Base-by-base conservation (phyloP, 2,113 vertebrate genomes). In the Pollachius pollachius region DNA sequence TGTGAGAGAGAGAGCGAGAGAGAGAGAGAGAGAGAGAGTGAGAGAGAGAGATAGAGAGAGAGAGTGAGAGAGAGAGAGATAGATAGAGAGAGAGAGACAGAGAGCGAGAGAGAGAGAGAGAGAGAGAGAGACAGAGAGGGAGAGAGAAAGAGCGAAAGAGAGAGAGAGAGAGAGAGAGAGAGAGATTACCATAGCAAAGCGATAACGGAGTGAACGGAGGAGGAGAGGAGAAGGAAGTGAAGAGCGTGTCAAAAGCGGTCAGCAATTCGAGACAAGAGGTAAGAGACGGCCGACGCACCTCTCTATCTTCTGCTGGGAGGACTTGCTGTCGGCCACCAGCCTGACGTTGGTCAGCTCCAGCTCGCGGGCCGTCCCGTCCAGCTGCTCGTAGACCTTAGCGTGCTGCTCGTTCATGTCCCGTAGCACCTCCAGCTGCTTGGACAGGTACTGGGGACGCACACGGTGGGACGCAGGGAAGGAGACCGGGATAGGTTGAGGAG, bases 391-490 rank as follows among this genome's bases (percentile, higher is more conserved):
- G 68, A 99, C 97, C 82, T 97, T 98, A 0, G 97, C 96, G 0
- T 99, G 97, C 79, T 99, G 97, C 71, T 99, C 97, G 0, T 99
- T 99, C 93, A 99, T 95, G 37, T 97, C 96, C 62, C 97, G 91
- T 23, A 99, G 83, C 12, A 93, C 96, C 71, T 99, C 97, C 68
- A 99, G 92, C 85, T 99, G 97, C 85, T 98, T 98, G 57, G 94
- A 95, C 81, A 99, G 88, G 87, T 99, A 99, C 97, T 98, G 69
- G 1, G 6, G 5, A 64, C 59, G 27, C 37, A 17, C 57, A 23
- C 19, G 8, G 9, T 60, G 3, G 11, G 23, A 41, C 5, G 30
- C 30, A 30, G 30, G 3, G 5, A 30, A 30, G 30, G 3, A 30
- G 30, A 30, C 30, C 30, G 5, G 5, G 3, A 30, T 30, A 30